Base-by-base conservation (phyloP, 2,113 vertebrate species). In the Macquaria ambigua region DNA sequence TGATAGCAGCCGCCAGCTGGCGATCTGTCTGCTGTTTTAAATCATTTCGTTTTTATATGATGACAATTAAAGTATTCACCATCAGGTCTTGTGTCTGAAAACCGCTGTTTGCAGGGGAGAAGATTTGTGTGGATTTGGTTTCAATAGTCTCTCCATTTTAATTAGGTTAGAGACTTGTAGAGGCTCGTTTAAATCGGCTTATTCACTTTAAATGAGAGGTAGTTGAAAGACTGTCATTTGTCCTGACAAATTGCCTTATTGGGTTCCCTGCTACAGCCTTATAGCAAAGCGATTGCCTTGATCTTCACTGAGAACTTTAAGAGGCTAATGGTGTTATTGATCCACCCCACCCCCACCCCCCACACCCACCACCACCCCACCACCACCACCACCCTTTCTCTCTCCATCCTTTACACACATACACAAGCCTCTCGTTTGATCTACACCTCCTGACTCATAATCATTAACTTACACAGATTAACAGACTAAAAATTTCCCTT, bases 391-490 rank as follows among this genome's bases (percentile, higher is more conserved):
- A 67, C 61, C 58, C 53, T 69, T 82, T 41, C 79, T 63, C 5
- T 74, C 52, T 7, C 23, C 25, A 64, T 71, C 48, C 25, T 39
- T 68, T 34, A 78, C 52, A 62, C 39, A 77, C 34, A 72, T 2
- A 71, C 23, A 64, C 39, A 68, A 21, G 1, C 72, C 4, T 68
- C 66, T 81, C 28, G 21, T 88, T 74, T 79, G 34, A 89, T 87
- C 52, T 86, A 84, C 76, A 83, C 67, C 76, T 74, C 62, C 53
- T 76, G 84, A 86, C 61, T 70, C 82, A 50, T 72, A 93, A 81
- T 90, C 82, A 91, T 93, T 92, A 83, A 79, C 77, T 82, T 64
- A 43, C 77, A 88, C 80, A 79, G 79, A 92, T 93, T 82, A 89
- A 87, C 76, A 81, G 82, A 85, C 80, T 74, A 78, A 79, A 82